Evolutionary conservation across 2,113 vertebrate genomes (phyloP), one percentile per base, ranked within the genome.

Genomic region (Tamias sibiricus): DNA sequence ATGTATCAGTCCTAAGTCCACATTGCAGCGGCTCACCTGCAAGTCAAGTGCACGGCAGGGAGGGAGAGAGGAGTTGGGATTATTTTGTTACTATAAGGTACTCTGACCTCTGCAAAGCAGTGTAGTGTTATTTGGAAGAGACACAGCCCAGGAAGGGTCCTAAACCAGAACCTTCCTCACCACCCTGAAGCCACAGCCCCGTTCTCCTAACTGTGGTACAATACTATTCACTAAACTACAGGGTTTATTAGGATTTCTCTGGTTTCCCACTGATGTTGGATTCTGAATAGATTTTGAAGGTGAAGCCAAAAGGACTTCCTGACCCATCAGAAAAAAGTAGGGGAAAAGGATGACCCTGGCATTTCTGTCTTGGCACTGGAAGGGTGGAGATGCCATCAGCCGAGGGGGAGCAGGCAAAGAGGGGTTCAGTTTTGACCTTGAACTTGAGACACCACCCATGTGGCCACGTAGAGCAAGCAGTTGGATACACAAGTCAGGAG

Each of bases 181-280:
- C 52, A 54, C 14, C 14, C 52, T 54, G 16, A 57, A 20, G 54
- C 19, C 54, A 20, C 54, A 20, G 54, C 54, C 19, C 52, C 54
- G 20, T 20, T 57, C 8, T 17, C 66, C 35, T 2, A 59, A 47
- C 40, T 72, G 19, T 8, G 66, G 37, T 7, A 0, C 10, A 6
- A 44, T 30, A 12, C 49, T 47, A 2, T 6, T 47, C 3, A 1
- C 54, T 10, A 10, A 13, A 6, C 6, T 4, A 13, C 4, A 3
- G 1, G 13, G 0, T 12, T 12, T 4, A 3, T 12, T 9, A 40
- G 69, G 6, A 3, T 75, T 76, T 66, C 85, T 4, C 47, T 16
- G 20, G 9, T 10, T 52, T n/a, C 26, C 35, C 35, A 10, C 8
- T n/a, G 4, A 47, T 4, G 44, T 9, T 52, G 64, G 64, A 24